phyloP scores from a whole-genome alignment of 2,888 invertebrate species.

The Oligia latruncula region DNA sequence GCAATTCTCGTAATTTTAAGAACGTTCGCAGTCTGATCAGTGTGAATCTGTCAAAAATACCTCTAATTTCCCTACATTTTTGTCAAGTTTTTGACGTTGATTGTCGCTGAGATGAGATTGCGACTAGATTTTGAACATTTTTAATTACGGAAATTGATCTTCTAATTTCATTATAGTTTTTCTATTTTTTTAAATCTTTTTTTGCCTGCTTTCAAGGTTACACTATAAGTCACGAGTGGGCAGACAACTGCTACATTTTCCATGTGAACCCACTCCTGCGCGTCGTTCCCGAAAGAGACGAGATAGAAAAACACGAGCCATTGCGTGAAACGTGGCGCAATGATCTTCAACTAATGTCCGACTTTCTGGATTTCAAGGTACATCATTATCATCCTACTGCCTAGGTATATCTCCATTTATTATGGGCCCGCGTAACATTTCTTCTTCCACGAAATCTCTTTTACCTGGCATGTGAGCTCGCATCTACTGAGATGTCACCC shows the following conservation, averaged over 20 bases:
- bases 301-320: slow-evolving; percentile 83
- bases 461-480: background rate
- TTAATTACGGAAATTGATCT: background rate
- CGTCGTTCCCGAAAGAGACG: slow-evolving; percentile 79
- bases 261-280: slow-evolving; percentile 90
- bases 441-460: background rate
- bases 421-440: background rate
- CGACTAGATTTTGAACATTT: background rate
- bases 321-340: slow-evolving; percentile 89
- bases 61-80: background rate
- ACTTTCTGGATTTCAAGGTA: slow-evolving; percentile 91
- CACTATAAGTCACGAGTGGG: slow-evolving; percentile 91
- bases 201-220: slow-evolving; percentile 78
- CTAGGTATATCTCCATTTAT: background rate
- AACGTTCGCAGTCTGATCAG: background rate
- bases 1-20: background rate
- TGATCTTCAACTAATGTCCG: slow-evolving; percentile 91
- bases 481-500: background rate
- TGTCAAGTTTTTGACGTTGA: background rate
- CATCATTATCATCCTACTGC: background rate
- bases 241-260: slow-evolving; percentile 88
- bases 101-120: background rate
- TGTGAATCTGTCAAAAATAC: background rate
- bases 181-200: background rate
- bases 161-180: background rate